Base-by-base conservation (phyloP, 2,888 invertebrate genomes). In the Cordilura impudica region DNA sequence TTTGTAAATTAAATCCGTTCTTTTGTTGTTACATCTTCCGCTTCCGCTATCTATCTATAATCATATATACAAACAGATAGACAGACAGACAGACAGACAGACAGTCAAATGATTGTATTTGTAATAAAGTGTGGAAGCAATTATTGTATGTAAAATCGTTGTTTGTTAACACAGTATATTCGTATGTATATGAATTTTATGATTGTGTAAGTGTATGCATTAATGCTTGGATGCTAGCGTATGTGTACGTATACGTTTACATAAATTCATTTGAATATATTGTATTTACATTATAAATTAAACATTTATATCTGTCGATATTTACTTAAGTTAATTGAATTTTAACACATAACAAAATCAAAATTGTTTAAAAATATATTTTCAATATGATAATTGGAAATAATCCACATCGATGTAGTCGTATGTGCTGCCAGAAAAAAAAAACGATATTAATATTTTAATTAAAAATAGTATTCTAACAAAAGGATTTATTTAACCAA, bases 291-390 rank as follows among this genome's bases (percentile, higher is more conserved):
- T 81, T 75, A 78, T 78, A 83, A 82, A 83, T 83, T 82, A 82
- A 83, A 83, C 78, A 81, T 82, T 81, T 81, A 82, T 81, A 78
- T 78, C 81, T 76, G 81, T 79, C 79, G 74, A 67, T 83, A 81
- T 83, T 83, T 83, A 82, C 81, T 82, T 77, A 82, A 82, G 82
- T 76, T 82, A 83, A 83, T 83, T 83, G 82, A 82, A 81, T 83
- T 82, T 82, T 82, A n/a, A n/a, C n/a, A 77, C 81, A 74, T 69
- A 78, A 82, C 72, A 81, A 78, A 81, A 81, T 76, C 72, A 66
- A 77, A 67, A 39, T 78, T 80, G 63, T 75, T 66, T 72, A 79
- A 69, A 61, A 71, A 70, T 71, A 71, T 26, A 74, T 66, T 79
- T 74, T 61, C 61, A 66, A 75, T 56, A 70, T 61, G 65, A 79